Percentiles rank a stretch among this genome's conserved stretches.
phyloP scores from a whole-genome alignment of 1,140 invertebrate genomes.

The Bombus cullumanus region DNA sequence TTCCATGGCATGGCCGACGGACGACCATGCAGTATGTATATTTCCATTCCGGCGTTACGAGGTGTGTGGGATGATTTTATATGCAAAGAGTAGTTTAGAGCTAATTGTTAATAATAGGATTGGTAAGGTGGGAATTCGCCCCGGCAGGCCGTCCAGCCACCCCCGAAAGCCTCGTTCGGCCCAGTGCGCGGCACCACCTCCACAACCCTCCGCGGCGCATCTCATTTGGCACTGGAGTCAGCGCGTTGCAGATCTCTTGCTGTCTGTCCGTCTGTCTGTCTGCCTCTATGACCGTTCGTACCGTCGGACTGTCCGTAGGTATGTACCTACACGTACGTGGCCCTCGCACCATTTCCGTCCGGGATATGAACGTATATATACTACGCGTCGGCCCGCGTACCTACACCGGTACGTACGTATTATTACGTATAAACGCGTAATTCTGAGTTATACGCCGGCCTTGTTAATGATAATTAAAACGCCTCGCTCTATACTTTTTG shows the following conservation, averaged over 20 bases:
- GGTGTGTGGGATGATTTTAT: constrained; percentile 80
- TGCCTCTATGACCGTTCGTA: constrained; percentile 59
- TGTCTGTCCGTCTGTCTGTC: constrained; percentile 66
- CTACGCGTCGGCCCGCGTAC: constrained; percentile 54
- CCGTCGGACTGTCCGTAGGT: constrained; percentile 61
- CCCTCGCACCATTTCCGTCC: constrained; percentile 61
- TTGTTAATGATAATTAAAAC: constrained; percentile 83
- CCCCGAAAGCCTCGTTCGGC: constrained; percentile 32
- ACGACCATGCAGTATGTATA: constrained; percentile 82
- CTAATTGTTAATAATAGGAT: constrained; percentile 84
- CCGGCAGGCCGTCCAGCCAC: constrained; percentile 49
- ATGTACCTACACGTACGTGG: constrained; percentile 51
- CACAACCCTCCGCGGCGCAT: constrained; percentile 61
- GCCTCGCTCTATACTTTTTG: constrained; percentile 77
- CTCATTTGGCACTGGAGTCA: constrained; percentile 76
- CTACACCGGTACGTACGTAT: constrained; percentile 73
- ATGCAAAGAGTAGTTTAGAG: constrained; percentile 83
- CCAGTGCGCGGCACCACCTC: constrained; percentile 50
- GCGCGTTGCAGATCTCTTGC: constrained; percentile 69
- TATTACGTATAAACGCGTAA: constrained; percentile 81
- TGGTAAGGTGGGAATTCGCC: constrained; percentile 83
- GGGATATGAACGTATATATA: constrained; percentile 62
- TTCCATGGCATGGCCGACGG: constrained; percentile 70
- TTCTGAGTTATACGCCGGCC: constrained; percentile 80
- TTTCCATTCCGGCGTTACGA: constrained; percentile 82